phyloP scores from a whole-genome alignment of 2,113 vertebrate genomes.

The Brienomyrus brachyistius region DNA sequence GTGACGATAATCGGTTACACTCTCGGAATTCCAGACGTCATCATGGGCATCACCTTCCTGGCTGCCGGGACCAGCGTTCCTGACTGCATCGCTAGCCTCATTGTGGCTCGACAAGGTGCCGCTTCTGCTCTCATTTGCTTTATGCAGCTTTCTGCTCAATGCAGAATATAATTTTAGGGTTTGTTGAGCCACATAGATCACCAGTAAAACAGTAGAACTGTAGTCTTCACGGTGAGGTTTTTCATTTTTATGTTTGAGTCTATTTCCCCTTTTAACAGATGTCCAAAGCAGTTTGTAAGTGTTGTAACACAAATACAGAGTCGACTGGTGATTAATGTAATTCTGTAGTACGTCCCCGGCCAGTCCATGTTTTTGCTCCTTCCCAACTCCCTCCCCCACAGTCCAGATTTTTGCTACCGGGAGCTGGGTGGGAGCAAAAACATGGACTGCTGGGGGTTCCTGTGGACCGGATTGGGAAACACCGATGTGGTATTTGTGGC shows the following conservation, averaged over 20 bases:
- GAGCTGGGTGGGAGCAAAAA: background rate
- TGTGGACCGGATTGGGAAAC: background rate
- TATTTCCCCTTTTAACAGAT: background rate
- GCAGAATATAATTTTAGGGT: background rate
- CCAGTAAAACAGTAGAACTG: background rate
- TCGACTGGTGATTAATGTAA: background rate
- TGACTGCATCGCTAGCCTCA: constrained; percentile 85
- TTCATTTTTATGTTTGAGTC: background rate
- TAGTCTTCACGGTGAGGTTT: background rate
- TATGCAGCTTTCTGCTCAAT: background rate
- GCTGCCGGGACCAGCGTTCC: constrained; percentile 83
- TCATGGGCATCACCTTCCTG: constrained; percentile 87
- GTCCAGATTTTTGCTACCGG: background rate
- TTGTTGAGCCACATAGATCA: background rate
- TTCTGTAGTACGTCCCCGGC: background rate
- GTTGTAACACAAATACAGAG: background rate
- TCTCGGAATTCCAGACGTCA: constrained; percentile 80
- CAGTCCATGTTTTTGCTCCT: background rate
- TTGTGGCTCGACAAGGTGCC: constrained; percentile 82
- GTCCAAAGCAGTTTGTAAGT: background rate
- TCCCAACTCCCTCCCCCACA: background rate
- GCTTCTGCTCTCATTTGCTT: background rate
- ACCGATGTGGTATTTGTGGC: background rate
- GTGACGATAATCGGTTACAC: constrained; percentile 83
- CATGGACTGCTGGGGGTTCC: background rate